Conservation (phyloP, 2,113 vertebrate species). For the Otocyon megalotis region DNA sequence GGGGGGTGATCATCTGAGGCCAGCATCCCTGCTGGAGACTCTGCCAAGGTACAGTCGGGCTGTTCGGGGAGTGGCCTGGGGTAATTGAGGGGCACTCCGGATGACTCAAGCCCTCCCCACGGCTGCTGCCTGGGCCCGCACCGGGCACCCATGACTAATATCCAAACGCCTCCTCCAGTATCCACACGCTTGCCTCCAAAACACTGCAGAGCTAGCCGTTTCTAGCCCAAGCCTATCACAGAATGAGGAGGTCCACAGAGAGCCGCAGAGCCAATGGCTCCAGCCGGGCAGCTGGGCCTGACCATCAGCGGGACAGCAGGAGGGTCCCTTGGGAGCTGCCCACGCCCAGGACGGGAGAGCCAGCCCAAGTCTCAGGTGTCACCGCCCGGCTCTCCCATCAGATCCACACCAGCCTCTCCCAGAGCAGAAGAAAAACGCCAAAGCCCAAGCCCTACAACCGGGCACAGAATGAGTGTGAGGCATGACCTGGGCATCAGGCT, state of each 20-base stretch:
- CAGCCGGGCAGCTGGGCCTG: not conserved
- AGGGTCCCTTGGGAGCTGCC: not conserved
- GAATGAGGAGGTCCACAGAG: not conserved
- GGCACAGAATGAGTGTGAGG: not conserved
- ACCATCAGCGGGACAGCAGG: not conserved
- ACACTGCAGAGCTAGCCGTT: not conserved
- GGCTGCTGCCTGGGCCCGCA: not conserved
- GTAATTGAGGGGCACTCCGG: not conserved
- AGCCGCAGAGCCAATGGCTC: not conserved
- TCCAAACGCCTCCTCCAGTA: not conserved
- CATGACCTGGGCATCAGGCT: not conserved
- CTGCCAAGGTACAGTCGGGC: not conserved
- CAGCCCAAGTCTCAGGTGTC: not conserved
- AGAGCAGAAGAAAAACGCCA: not conserved
- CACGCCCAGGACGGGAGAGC: too few species aligned
- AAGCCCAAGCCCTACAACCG: not conserved
- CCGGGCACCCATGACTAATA: not conserved
- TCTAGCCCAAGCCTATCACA: not conserved
- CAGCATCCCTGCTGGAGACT: not conserved
- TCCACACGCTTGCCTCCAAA: not conserved
- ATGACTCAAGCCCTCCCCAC: conserved; percentile 6
- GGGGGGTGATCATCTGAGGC: too few species aligned
- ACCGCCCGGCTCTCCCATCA: not conserved
- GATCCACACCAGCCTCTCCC: not conserved
- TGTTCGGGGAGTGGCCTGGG: not conserved